A percentile compares a stretch with the other conserved stretches of the same genome.
These are phyloP conservation scores for Dryocosmus kuriphilus DNA, from an alignment of 2,888 invertebrate genomes.

Conservation along the genomic window DNA sequence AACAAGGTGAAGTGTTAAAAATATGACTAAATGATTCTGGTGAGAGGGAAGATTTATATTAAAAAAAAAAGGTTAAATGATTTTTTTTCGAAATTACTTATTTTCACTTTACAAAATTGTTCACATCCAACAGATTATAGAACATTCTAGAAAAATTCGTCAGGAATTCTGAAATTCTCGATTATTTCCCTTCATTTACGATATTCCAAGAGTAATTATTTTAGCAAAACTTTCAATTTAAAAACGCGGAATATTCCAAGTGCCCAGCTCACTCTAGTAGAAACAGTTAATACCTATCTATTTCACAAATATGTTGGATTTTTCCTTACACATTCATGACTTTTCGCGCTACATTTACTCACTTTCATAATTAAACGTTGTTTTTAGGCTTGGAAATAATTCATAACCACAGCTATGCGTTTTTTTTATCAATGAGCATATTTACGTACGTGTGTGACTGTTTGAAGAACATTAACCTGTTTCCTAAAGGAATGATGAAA, in stretches of 20 bases:
- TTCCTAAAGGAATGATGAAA: constrained; percentile 29
- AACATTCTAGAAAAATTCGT: background rate
- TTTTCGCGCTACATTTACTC: background rate
- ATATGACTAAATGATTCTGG: background rate
- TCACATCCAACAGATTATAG: no score
- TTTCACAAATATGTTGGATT: background rate
- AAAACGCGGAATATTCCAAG: background rate
- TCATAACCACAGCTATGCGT: background rate
- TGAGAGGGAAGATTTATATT: background rate
- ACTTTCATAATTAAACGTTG: background rate
- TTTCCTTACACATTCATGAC: background rate
- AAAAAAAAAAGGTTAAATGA: background rate
- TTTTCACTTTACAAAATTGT: background rate
- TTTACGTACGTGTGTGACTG: constrained; percentile 8
- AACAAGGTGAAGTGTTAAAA: background rate
- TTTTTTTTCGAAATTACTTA: background rate
- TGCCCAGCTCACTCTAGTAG: background rate
- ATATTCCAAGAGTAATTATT: background rate
- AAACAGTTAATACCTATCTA: background rate
- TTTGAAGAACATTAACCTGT: constrained; percentile 34
- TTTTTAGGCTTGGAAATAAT: background rate
- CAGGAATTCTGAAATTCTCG: background rate
- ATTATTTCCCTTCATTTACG: background rate
- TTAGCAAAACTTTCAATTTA: background rate
- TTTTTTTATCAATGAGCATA: background rate